phyloP scores from a whole-genome alignment of 2,888 invertebrate genomes.

The Acanthosepion pharaonis region DNA sequence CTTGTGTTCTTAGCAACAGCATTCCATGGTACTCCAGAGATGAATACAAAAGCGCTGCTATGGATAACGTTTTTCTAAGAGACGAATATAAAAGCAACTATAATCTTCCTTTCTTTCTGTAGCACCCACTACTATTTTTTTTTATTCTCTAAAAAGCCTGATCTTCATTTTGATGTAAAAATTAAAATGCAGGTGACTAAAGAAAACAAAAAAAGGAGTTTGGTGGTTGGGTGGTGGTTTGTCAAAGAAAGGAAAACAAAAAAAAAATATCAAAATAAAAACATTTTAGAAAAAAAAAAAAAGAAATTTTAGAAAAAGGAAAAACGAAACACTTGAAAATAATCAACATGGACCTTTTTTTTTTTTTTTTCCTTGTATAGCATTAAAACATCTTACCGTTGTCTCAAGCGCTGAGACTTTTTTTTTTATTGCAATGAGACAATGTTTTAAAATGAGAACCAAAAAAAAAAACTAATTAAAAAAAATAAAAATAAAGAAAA shows the following conservation, averaged over 20 bases:
- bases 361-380: not conserved
- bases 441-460: not conserved
- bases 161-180: not conserved
- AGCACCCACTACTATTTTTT: not conserved
- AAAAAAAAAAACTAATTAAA: not conserved
- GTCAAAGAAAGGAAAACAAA: not conserved
- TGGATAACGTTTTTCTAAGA: not conserved
- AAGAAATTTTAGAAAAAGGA: no score
- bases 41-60: not conserved
- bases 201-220: not conserved
- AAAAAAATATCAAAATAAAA: no score
- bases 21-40: not conserved
- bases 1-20: not conserved
- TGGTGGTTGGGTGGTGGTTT: not conserved
- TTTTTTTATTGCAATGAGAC: conserved; percentile 14
- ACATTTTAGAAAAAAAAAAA: no score
- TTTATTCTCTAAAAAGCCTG: not conserved
- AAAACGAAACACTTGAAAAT: not conserved
- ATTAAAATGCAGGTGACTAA: not conserved
- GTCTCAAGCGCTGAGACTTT: not conserved
- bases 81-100: not conserved
- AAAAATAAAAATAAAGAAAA: not conserved
- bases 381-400: not conserved
- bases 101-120: not conserved
- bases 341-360: not conserved